Evolutionary conservation across 53 echinoderm and acorn worm genomes (phyloP).

Genomic region (Luidia sarsii): DNA sequence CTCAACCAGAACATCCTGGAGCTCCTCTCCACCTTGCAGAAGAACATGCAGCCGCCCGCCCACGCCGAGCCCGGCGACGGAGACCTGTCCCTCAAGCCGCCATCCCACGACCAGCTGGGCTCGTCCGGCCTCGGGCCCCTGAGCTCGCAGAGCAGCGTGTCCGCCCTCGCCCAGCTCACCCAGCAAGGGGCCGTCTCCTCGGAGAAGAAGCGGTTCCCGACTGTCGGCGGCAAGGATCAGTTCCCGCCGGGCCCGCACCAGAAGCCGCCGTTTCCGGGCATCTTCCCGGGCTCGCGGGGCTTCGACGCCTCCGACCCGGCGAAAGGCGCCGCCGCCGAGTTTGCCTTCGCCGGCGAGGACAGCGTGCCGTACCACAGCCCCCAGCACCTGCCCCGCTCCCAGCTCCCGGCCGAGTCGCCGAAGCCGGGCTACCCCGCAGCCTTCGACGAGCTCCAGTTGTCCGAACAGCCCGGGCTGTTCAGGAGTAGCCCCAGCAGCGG

Average conservation of each 20-base stretch:
- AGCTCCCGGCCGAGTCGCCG: constrained; percentile 31
- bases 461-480: constrained; percentile 36
- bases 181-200: constrained; percentile 5
- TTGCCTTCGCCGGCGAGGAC: constrained; percentile 27
- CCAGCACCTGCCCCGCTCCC: constrained; percentile 30
- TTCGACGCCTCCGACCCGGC: constrained; percentile 2
- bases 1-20: constrained; percentile 66
- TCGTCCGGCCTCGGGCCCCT: neutral
- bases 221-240: constrained; percentile 36
- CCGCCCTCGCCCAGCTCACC: constrained; percentile 25
- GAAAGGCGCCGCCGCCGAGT: neutral
- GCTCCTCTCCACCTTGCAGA: constrained; percentile 67
- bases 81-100: neutral
- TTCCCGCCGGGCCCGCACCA: constrained; percentile 29
- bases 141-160: constrained; percentile 20
- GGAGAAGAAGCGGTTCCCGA: constrained; percentile 33
- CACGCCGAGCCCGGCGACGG: neutral
- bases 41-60: constrained; percentile 52
- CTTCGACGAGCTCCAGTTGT: constrained; percentile 14
- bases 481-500: constrained; percentile 56
- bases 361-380: constrained; percentile 52
- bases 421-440: constrained; percentile 21
- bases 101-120: neutral
- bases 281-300: constrained; percentile 18
- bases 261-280: constrained; percentile 30